Evolutionary conservation across 2,113 vertebrate species (phyloP), one percentile per base, ranked within the genome.

Genomic region (Mola mola): DNA sequence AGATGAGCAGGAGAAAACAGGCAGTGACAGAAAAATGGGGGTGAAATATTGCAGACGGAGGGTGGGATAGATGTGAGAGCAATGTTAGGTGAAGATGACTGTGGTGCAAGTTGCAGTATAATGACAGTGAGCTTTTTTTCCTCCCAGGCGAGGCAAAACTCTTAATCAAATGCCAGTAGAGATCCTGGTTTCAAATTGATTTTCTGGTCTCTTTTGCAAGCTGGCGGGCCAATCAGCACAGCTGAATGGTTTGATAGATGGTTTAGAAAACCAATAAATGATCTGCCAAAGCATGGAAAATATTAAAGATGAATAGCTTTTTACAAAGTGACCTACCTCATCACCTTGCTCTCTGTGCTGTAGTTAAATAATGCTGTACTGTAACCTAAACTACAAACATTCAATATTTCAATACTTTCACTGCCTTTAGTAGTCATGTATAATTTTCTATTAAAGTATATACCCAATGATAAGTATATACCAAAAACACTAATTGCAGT

Each of bases 191-290:
- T 62, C 26, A 76, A 68, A 83, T 81, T 36, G 66, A 66, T 72
- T 71, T n/a, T 70, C 34, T 29, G 41, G 49, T 41, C 25, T 70
- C 47, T 44, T 47, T 65, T 41, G 16, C 17, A 38, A 24, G 17
- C 56, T 33, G 65, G 47, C 1, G 41, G 37, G 25, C 64, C 61
- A 81, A 83, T 82, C 67, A 66, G 69, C 37, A 49, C 49, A 73
- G 47, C 51, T 68, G 60, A 84, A 72, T 59, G 29, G 56, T 53
- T 78, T 79, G 76, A 83, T 65, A 49, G 75, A 81, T 69, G 73
- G 42, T 37, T 69, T 29, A 12, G n/a, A 55, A 48, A 66, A 42
- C 62, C 71, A 70, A 52, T 69, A 71, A 85, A 80, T 56, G 58
- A 74, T 65, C 38, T 70, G 67, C 42, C 48, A 40, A 47, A 33